Conservation (phyloP, 2,888 invertebrate species). For the Lumbricus terrestris region DNA sequence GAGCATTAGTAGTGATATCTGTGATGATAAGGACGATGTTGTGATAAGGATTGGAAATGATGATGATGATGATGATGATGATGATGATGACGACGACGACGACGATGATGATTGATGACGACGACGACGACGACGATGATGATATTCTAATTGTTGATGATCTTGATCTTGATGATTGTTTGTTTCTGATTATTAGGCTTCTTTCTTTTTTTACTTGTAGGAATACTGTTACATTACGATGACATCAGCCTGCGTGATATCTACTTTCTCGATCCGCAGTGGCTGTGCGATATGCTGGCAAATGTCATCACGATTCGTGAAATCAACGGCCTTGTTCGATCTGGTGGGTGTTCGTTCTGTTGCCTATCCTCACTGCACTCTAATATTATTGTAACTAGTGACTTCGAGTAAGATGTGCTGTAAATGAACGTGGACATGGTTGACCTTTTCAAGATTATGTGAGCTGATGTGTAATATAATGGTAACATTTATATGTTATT, state of each 20-base stretch:
- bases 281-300: slow-evolving; percentile 96
- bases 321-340: slow-evolving; percentile 85
- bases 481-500: no score
- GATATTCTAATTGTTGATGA: no score
- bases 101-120: not conserved
- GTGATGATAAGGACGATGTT: not conserved
- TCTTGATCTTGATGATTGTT: not conserved
- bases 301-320: slow-evolving; percentile 95
- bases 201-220: slow-evolving; percentile 63
- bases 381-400: not conserved
- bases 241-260: slow-evolving; percentile 67
- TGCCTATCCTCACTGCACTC: not conserved
- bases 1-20: not conserved
- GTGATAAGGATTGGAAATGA: not conserved
- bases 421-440: no score
- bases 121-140: not conserved
- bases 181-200: not conserved
- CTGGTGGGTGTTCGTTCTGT: not conserved
- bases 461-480: no score
- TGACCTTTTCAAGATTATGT: no score
- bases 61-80: not conserved
- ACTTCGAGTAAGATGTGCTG: no score
- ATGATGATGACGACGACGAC: not conserved
- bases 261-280: slow-evolving; percentile 95
- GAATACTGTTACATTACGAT: slow-evolving; percentile 72